Evolutionary conservation across 30 jellyfish, hydroid and myxozoan species (phyloP).

Genomic region (Mastigias papua): DNA sequence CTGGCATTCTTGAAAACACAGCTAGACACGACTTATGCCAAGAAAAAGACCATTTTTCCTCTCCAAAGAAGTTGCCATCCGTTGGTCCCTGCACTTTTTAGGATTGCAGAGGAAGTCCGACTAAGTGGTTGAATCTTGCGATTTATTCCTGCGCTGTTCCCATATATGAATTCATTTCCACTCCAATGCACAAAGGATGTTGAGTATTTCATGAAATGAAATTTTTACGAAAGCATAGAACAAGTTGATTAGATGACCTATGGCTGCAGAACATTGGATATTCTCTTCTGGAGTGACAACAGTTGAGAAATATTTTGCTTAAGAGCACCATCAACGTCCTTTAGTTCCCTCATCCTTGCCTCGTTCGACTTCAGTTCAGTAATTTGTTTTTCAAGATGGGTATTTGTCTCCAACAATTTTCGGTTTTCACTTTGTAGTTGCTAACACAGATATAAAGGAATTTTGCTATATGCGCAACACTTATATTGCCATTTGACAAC

Average conservation of each 20-base stretch:
- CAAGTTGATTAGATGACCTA: not conserved
- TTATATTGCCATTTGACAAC: not conserved
- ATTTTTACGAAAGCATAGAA: not conserved
- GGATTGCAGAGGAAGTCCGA: not conserved
- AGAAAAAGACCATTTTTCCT: too few relatives aligned
- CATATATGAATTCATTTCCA: not conserved
- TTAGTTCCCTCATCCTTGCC: constrained; percentile 46
- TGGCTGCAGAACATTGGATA: constrained; percentile 46
- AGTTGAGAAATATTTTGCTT: constrained; percentile 68
- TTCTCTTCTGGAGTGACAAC: constrained; percentile 69
- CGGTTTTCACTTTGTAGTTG: constrained; percentile 79
- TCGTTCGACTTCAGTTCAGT: constrained; percentile 47
- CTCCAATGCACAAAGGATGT: not conserved
- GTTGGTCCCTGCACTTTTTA: not conserved
- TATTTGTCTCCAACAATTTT: constrained; percentile 49
- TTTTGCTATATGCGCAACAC: too few relatives aligned
- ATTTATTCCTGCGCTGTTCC: not conserved
- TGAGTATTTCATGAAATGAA: not conserved
- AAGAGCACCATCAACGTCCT: constrained; percentile 61
- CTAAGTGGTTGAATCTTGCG: not conserved
- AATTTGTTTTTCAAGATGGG: constrained; percentile 59
- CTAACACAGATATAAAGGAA: not conserved
- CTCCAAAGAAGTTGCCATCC: not conserved
- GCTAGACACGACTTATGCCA: too few relatives aligned
- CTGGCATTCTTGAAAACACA: too few relatives aligned